A percentile compares a stretch with the other conserved stretches of the same genome.
phyloP scores from a whole-genome alignment of 1,140 invertebrate species.

The Carposina sasakii region DNA sequence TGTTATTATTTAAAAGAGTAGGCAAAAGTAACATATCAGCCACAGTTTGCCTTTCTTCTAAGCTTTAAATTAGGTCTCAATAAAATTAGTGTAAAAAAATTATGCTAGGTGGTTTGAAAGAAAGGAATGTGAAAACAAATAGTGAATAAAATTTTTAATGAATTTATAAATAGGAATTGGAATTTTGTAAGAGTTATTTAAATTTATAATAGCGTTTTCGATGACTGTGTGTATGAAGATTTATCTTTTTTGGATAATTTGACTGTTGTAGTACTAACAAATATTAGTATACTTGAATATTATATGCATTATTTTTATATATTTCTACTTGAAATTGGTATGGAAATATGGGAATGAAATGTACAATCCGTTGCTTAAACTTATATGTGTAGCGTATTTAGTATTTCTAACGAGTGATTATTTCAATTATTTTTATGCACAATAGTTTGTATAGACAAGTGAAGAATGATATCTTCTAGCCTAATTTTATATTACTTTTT shows the following conservation, averaged over 20 bases:
- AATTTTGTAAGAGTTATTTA: conserved; percentile 9
- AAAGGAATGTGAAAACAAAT: conserved; percentile 16
- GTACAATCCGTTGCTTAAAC: too few relatives aligned
- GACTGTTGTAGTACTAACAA: conserved; percentile 8
- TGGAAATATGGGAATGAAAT: too few relatives aligned
- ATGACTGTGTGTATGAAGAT: conserved; percentile 8
- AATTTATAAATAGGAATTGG: conserved; percentile 10
- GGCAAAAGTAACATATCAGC: conserved; percentile 8
- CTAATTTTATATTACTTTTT: too few relatives aligned
- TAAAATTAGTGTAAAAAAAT: conserved; percentile 21
- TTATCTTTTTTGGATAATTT: conserved; percentile 11
- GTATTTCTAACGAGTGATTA: too few relatives aligned
- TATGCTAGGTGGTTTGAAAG: conserved; percentile 4
- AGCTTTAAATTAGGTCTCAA: conserved; percentile 28
- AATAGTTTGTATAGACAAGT: too few relatives aligned
- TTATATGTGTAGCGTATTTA: too few relatives aligned
- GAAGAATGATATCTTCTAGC: too few relatives aligned
- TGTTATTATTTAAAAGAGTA: conserved; percentile 12
- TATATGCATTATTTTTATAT: too few relatives aligned
- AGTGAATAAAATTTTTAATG: conserved; percentile 12
- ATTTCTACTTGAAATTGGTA: too few relatives aligned
- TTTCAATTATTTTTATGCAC: too few relatives aligned
- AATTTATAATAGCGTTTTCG: conserved; percentile 6
- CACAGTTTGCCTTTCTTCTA: conserved; percentile 15
- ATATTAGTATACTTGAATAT: too few relatives aligned